phyloP scores from a whole-genome alignment of 1,140 invertebrate genomes.

The Ptiloglossa arizonensis region DNA sequence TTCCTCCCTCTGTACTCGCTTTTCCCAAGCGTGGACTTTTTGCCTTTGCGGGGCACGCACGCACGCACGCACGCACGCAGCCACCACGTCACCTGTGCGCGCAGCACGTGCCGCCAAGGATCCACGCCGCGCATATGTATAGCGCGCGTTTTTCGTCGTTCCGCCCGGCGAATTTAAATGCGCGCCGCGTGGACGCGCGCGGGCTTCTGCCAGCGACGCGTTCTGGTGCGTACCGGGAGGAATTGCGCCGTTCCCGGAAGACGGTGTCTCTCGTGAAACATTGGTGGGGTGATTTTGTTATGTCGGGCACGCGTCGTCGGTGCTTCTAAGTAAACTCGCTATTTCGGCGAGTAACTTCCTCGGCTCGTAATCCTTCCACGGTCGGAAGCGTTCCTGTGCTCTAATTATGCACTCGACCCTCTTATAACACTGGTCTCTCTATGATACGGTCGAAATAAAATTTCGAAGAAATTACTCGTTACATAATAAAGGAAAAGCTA shows the following conservation, averaged over 20 bases:
- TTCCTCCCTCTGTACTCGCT: neutral
- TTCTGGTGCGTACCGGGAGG: no score
- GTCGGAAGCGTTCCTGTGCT: no score
- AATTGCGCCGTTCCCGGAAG: conserved; percentile 39
- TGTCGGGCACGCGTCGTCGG: conserved; percentile 22
- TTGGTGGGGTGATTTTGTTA: conserved; percentile 12
- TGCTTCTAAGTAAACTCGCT: no score
- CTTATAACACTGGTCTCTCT: no score
- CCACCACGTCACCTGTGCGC: conserved; percentile 59
- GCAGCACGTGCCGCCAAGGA: conserved; percentile 61
- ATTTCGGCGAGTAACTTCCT: no score
- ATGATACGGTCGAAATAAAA: no score
- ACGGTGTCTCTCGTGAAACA: conserved; percentile 18
- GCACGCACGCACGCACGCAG: conserved; percentile 54
- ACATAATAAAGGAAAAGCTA: no score
- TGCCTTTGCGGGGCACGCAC: conserved; percentile 46
- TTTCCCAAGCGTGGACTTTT: conserved; percentile 26
- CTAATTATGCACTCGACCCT: no score
- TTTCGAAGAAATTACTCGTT: no score
- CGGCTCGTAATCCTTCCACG: no score
- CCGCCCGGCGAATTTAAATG: conserved; percentile 58
- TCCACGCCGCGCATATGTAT: conserved; percentile 45
- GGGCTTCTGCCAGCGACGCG: conserved; percentile 15
- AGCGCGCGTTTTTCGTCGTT: conserved; percentile 12
- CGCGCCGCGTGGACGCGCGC: conserved; percentile 42